Percentiles rank a stretch among this genome's conserved stretches.
Evolutionary conservation across 2,113 vertebrate species (phyloP).

Genomic region (Spea multiplicata): DNA sequence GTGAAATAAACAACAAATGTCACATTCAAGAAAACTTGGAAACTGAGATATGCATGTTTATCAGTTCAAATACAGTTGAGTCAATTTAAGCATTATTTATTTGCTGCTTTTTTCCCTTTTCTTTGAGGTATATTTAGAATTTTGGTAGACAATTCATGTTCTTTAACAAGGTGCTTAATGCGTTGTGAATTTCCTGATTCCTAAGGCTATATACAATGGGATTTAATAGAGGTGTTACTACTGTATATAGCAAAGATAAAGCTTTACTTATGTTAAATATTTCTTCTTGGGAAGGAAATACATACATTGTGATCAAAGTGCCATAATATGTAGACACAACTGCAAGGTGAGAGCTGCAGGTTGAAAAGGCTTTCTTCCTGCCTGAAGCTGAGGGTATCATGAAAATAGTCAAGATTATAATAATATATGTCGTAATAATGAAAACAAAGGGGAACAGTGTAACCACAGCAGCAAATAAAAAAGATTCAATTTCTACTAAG

Average conservation of each 20-base stretch:
- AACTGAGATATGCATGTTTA: no score
- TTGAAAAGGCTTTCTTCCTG: slow-evolving; percentile 53
- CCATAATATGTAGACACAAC: slow-evolving; percentile 52
- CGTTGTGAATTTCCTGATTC: slow-evolving; percentile 62
- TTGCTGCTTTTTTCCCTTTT: no score
- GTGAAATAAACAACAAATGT: no score
- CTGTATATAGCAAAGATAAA: slow-evolving; percentile 54
- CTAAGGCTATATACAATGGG: slow-evolving; percentile 66
- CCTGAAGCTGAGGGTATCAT: slow-evolving; percentile 42
- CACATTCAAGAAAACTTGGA: no score
- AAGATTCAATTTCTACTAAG: slow-evolving; percentile 33
- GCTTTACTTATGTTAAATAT: slow-evolving; percentile 44
- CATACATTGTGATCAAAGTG: slow-evolving; percentile 51
- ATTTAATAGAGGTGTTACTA: slow-evolving; percentile 63
- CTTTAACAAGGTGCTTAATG: slow-evolving; percentile 48
- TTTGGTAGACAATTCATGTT: not conserved
- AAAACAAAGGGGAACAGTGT: slow-evolving; percentile 49
- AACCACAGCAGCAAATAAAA: slow-evolving; percentile 37
- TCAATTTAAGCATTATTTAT: no score
- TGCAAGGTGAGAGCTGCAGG: slow-evolving; percentile 53
- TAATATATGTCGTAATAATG: slow-evolving; percentile 50
- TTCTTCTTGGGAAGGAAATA: slow-evolving; percentile 23
- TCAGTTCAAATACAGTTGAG: no score
- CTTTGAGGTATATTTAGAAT: not conserved
- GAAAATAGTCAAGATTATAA: slow-evolving; percentile 50